Evolutionary conservation across 2,888 invertebrate genomes (phyloP).

Genomic region (Drosophila sordidapex): DNA sequence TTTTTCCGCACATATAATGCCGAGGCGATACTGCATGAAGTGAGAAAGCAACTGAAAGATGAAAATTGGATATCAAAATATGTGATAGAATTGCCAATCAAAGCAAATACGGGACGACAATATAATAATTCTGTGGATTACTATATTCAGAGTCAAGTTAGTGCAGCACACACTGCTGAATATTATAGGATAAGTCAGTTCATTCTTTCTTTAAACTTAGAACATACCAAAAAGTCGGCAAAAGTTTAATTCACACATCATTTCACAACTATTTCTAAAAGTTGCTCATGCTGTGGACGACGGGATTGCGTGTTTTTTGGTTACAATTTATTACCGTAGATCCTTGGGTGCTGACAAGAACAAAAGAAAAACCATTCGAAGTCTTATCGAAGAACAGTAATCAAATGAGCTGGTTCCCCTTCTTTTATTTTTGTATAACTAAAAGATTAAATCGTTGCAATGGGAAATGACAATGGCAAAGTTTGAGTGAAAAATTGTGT

Average conservation of each 20-base stretch:
- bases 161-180: not conserved
- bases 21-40: not conserved
- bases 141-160: not conserved
- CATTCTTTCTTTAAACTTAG: not conserved
- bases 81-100: not conserved
- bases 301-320: not conserved
- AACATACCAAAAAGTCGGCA: not conserved
- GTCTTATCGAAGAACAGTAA: slow-evolving; percentile 46
- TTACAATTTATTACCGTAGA: slow-evolving; percentile 31
- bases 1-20: not conserved
- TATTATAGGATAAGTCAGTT: not conserved
- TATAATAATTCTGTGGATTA: not conserved
- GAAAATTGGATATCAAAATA: slow-evolving; percentile 18
- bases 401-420: slow-evolving; percentile 6
- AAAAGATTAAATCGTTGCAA: slow-evolving; percentile 12
- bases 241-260: not conserved
- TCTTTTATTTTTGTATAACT: not conserved
- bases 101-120: not conserved
- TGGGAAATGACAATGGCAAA: slow-evolving; percentile 42
- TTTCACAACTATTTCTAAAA: not conserved
- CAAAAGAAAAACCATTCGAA: not conserved
- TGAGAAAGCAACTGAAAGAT: not conserved
- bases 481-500: slow-evolving; percentile 53
- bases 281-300: not conserved
- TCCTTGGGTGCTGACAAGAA: slow-evolving; percentile 66